Conservation (phyloP, 1,140 invertebrate species). For the Drosophila busckii region DNA sequence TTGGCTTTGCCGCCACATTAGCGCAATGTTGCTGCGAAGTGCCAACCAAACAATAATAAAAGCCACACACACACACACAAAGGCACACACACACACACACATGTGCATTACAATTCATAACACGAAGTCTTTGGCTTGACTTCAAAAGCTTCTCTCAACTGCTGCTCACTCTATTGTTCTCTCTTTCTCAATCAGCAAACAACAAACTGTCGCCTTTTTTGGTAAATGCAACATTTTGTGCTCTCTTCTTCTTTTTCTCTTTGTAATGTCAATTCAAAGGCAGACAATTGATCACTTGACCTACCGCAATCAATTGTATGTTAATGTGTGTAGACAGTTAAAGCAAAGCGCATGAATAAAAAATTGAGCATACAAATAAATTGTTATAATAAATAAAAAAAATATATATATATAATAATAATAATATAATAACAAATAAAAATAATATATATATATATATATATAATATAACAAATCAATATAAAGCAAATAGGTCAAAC, state of each 20-base stretch:
- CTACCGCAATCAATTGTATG: constrained; percentile 38
- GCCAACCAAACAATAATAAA: constrained; percentile 19
- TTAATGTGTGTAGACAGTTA: constrained; percentile 16
- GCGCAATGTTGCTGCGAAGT: constrained; percentile 21
- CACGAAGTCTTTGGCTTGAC: no score
- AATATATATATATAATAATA: no score
- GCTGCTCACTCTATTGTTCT: no score
- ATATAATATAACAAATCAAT: no score
- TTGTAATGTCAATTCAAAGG: constrained; percentile 10
- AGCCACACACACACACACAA: constrained; percentile 12
- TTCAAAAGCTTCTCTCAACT: no score
- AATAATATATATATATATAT: no score
- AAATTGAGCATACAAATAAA: no score
- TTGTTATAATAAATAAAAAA: no score
- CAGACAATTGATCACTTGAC: constrained; percentile 28
- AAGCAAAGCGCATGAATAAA: no score
- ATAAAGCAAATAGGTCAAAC: no score
- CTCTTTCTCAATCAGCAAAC: no score
- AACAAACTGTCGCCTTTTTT: constrained; percentile 34
- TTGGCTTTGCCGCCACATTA: constrained; percentile 6
- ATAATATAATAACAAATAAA: no score
- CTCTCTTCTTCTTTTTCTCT: constrained; percentile 1
- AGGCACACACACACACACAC: constrained; percentile 9
- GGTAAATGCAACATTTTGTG: constrained; percentile 4
- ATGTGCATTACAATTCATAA: constrained; percentile 33